These are phyloP conservation scores for Drosophila lacicola DNA, from an alignment of 2,888 invertebrate species.

Conservation along the genomic window DNA sequence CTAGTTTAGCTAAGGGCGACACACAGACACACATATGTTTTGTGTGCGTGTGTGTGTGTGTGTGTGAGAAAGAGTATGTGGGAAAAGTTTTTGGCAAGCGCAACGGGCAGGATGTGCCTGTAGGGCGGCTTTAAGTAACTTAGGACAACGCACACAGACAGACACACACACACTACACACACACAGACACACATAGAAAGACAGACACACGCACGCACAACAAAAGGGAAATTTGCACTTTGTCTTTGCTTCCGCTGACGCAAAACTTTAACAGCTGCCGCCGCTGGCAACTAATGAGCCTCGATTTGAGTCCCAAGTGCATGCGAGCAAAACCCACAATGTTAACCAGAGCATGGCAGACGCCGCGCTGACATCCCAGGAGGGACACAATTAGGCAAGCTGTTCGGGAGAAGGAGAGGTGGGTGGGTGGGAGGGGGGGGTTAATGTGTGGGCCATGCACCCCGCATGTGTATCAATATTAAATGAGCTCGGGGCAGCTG, in stretches of 20 bases:
- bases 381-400: constrained; percentile 45
- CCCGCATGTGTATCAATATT: constrained; percentile 42
- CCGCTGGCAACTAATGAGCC: constrained; percentile 52
- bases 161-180: neutral
- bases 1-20: constrained; percentile 25
- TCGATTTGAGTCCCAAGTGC: constrained; percentile 28
- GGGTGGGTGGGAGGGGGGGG: neutral
- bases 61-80: constrained; percentile 10
- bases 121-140: constrained; percentile 53
- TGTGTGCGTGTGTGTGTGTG: neutral
- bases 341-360: constrained; percentile 30
- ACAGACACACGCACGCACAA: constrained; percentile 11
- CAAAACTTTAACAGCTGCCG: constrained; percentile 47
- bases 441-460: neutral
- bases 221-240: constrained; percentile 74
- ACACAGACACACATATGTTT: constrained; percentile 11
- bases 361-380: constrained; percentile 37
- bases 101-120: constrained; percentile 34
- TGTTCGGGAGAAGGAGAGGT: too few species aligned
- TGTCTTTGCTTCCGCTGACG: constrained; percentile 65
- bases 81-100: constrained; percentile 45
- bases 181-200: constrained; percentile 12
- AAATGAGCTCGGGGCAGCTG: constrained; percentile 34
- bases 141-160: constrained; percentile 27
- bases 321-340: constrained; percentile 24